Base-by-base conservation (phyloP, 64 coral and sea anemone genomes). In the Dendronephthya gigantea region DNA sequence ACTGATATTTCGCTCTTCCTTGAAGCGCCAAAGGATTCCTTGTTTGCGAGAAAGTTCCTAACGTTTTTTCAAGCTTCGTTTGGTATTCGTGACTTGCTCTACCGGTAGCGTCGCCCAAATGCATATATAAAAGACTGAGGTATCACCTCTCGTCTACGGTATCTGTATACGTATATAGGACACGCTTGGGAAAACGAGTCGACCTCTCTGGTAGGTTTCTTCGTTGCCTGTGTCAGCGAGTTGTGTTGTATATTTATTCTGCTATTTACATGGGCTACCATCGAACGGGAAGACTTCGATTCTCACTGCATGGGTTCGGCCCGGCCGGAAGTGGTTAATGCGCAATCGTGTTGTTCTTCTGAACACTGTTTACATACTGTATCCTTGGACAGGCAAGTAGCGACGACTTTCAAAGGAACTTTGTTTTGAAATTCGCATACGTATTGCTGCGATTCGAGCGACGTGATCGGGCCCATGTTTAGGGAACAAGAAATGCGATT, bases 401-500 rank as follows among this genome's bases (percentile, higher is more conserved):
- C 36, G 36, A 79, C 30, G 72, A 79, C 6, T 79, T 79, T 79
- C 0, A 35, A 35, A 79, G 32, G 25, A 62, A 27, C 3, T 23
- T 62, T 62, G 19, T 62, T n/a, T 62, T 62, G 55, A 27, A 62
- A 22, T 52, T 23, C 72, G 17, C 36, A 15, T 27, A 79, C 72
- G 72, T 2, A 29, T n/a, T n/a, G n/a, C 27, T 29, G 32, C 30
- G 72, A 17, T 79, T 9, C 13, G 9, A 29, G 72, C 19, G 14
- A 79, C 30, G 32, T 4, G 14, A 30, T 66, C 58, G 29, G 5
- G 58, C 36, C 72, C 72, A 79, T 79, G 72, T 79, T 79, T 29
- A 79, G 72, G 72, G 72, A 79, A 19, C 72, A 79, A 36, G 72
- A 79, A 12, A 79, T 79, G 72, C 25, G 72, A 36, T 79, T 33